Base-by-base conservation (phyloP, 2,888 invertebrate genomes). In the Camptogramma bilineatum region DNA sequence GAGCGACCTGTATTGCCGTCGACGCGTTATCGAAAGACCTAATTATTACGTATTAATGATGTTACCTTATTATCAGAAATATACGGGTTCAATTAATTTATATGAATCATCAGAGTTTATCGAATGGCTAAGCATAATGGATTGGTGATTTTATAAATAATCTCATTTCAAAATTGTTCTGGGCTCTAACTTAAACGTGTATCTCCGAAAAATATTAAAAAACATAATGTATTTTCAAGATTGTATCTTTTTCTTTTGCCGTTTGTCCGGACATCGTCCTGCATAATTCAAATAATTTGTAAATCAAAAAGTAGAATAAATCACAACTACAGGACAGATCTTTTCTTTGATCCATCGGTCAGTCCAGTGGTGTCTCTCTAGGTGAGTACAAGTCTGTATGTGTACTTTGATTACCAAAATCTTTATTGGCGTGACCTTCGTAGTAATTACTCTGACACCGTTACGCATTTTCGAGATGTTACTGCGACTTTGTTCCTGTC, bases 251-350 rank as follows among this genome's bases (percentile, higher is more conserved):
- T 17, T 17, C 13, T 10, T 18, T 19, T 16, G 7, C n/a, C 18
- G 13, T 31, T 9, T 28, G 44, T 17, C 18, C 50, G 50, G 54
- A 59, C 54, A 47, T 47, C 17, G 51, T 60, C 60, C 64, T 28
- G 66, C 66, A 66, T 66, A 66, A 62, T 66, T 58, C 55, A 51
- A 42, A n/a, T 50, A 55, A 66, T 66, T 66, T 66, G 62, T 42
- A 59, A 62, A 62, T 47, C 62, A 62, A 66, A 53, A 50, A 13
- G n/a, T 9, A 10, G 63, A 31, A 57, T 62, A 46, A 17, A 39
- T 60, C 10, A n/a, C 8, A 8, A 39, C 34, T 7, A 42, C 17
- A 3, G 10, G 46, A 46, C 2, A 16, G 44, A 44, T 44, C n/a
- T 16, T 21, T 52, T 21, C 39, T 16, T 39, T 9, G 16, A 9